Conservation (phyloP, 2,797 vertebrate species). For the Lemur catta region DNA sequence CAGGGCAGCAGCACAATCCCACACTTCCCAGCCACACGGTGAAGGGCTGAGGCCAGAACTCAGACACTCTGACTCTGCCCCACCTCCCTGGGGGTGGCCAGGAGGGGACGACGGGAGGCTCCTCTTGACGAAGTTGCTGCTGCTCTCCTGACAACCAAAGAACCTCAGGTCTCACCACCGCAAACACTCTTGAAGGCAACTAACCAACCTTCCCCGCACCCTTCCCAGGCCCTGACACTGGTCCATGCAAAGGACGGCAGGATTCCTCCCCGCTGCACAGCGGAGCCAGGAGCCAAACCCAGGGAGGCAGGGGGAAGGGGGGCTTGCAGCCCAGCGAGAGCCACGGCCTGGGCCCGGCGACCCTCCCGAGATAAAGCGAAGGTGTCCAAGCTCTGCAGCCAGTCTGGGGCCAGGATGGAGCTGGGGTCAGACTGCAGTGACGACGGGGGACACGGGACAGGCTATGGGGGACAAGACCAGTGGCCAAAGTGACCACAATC, state of each 20-base stretch:
- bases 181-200: not conserved
- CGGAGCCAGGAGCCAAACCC: not conserved
- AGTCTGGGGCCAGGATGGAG: not conserved
- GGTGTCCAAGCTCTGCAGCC: not conserved
- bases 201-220: not conserved
- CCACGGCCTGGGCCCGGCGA: not conserved
- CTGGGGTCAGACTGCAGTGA: not conserved
- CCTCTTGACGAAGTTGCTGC: too few species aligned
- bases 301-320: not conserved
- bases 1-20: not conserved
- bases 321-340: rapidly evolving
- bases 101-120: not conserved
- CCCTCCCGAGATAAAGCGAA: not conserved
- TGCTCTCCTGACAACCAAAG: not conserved
- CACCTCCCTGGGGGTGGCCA: not conserved
- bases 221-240: not conserved
- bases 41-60: not conserved
- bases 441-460: not conserved
- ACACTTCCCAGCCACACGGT: not conserved
- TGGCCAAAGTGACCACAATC: rapidly evolving
- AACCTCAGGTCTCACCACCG: not conserved
- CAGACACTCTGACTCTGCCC: too few species aligned
- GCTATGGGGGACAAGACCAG: not conserved
- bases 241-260: not conserved
- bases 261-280: rapidly evolving